Conservation (phyloP, 2,113 vertebrate species). For the Amia ocellicauda region DNA sequence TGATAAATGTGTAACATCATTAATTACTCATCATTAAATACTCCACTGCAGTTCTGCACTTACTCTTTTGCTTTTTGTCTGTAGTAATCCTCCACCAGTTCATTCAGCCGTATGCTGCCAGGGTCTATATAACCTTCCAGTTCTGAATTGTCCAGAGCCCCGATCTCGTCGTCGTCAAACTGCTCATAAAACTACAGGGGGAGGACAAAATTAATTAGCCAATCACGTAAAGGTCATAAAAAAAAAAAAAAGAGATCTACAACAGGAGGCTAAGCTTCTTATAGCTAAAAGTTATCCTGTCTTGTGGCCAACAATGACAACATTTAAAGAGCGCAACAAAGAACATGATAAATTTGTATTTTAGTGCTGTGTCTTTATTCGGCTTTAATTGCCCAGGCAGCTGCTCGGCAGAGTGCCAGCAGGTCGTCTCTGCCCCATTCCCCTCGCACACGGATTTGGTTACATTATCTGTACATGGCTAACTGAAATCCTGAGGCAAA, state of each 20-base stretch:
- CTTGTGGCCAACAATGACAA: background rate
- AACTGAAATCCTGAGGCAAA: background rate
- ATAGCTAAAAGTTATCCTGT: background rate
- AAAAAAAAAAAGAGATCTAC: constrained; percentile 24
- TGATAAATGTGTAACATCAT: too few relatives aligned
- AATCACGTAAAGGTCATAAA: constrained; percentile 16
- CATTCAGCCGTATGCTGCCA: constrained; percentile 75
- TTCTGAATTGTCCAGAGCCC: constrained; percentile 90
- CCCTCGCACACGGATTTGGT: too few relatives aligned
- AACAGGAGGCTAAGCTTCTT: background rate
- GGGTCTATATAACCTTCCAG: constrained; percentile 85
- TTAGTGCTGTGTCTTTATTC: background rate
- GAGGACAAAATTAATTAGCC: background rate
- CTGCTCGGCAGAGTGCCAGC: background rate
- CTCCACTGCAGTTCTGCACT: too few relatives aligned
- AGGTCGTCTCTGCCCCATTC: too few relatives aligned
- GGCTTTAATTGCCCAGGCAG: background rate
- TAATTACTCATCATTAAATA: too few relatives aligned
- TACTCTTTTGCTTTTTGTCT: constrained; percentile 85
- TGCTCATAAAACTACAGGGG: constrained; percentile 84
- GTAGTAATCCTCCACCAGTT: constrained; percentile 87
- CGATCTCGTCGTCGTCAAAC: constrained; percentile 95
- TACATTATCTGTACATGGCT: background rate
- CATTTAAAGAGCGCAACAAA: background rate
- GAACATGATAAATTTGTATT: background rate